These are phyloP conservation scores for Nemurella pictetii DNA, from an alignment of 2,888 invertebrate genomes.

Conservation along the genomic window DNA sequence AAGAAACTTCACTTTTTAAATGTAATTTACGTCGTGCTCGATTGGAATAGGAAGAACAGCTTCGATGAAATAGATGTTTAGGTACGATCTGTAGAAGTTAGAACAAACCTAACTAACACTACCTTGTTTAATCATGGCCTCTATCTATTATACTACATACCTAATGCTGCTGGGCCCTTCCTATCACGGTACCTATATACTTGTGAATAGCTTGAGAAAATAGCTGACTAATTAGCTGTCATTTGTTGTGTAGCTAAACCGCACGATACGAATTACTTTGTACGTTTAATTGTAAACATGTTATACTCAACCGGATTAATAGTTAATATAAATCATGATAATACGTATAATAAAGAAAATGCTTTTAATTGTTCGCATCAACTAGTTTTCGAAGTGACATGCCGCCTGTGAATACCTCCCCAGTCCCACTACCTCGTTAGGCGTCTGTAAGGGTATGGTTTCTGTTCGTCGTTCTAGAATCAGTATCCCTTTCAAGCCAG, in stretches of 20 bases:
- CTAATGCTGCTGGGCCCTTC: neutral
- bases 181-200: neutral
- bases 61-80: neutral
- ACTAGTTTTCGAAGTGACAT: neutral
- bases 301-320: slow-evolving; percentile 26
- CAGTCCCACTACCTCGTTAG: too few species aligned
- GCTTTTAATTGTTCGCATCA: neutral
- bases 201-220: neutral
- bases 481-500: neutral
- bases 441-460: too few species aligned
- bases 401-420: neutral
- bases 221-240: neutral
- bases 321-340: slow-evolving; percentile 13
- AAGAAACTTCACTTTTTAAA: neutral
- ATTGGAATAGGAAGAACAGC: neutral
- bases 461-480: neutral
- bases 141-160: neutral
- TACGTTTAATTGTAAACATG: slow-evolving; percentile 30
- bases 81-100: neutral
- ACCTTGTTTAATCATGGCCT: neutral
- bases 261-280: slow-evolving; percentile 32
- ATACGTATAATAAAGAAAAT: slow-evolving; percentile 15
- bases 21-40: neutral
- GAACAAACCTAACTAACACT: neutral
- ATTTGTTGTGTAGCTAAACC: slow-evolving; percentile 12